Base-by-base conservation (phyloP, 2,888 invertebrate genomes). In the Harpalus rufipes region DNA sequence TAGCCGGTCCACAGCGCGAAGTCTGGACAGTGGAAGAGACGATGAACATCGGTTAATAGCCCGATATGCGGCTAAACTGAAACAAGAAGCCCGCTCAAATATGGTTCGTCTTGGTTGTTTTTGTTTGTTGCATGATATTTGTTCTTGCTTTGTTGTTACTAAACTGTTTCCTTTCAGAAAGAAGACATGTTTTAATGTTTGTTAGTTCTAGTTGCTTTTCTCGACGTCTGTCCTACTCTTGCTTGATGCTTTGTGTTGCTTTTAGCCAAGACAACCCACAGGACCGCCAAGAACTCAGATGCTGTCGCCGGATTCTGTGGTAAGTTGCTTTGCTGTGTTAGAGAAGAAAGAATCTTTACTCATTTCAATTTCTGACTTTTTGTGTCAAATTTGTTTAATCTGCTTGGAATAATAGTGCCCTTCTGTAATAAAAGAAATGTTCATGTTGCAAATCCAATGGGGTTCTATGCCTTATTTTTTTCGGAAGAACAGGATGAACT, bases 31-130 rank as follows among this genome's bases (percentile, higher is more conserved):
- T 87, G 91, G 91, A 4, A 87, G 91, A 86, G 98, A 98, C 90
- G 99, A 99, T 90, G 99, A 99, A 90, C 99, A 99, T 91, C 94
- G 98, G 86, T 93, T 99, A 86, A 99, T 99, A 90, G 99, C 99
- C 65, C 93, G 98, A 89, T 99, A 99, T 92, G 98, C 99, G 1
- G 98, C 98, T 7, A 93, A 98, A 87, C 92, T 99, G 85, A 98
- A 99, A 8, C 98, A 98, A 88, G 97, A 98, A 91, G 96, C 95
- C 87, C 94, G 96, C 89, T 95, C 96, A 78, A 91, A 91, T 87
- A 94, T 94, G 94, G 94, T 93, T 88, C 32, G 68, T 68, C 85
- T 51, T 21, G 4, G 32, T 32, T 32, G 4, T 5, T 32, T 32
- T 32, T 25, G 63, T 63, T 63, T 21, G 63, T 63, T 81, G 88